Evolutionary conservation across 2,113 vertebrate species (phyloP), one percentile per base, ranked within the genome.

Genomic region (Philantomba maxwellii): DNA sequence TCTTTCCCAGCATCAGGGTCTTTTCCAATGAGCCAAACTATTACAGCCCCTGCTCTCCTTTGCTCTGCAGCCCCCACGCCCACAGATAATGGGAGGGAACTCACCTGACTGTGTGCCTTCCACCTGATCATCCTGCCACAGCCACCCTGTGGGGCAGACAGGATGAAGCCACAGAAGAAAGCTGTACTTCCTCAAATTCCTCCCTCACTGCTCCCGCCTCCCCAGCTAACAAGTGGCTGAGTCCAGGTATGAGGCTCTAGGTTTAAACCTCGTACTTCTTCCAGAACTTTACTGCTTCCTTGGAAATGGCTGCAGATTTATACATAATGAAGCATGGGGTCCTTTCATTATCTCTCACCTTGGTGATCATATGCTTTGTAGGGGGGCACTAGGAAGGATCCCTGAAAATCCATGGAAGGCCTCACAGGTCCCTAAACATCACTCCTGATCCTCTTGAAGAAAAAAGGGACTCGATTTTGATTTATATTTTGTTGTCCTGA

Each of bases 181-280:
- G 23, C 1, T 10, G 2, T 33, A 15, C 17, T 36, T 88, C 28
- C 16, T 47, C 70, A 66, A 2, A 39, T 28, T 28, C 23, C 7
- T 15, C 2, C 11, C 3, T 23, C 12, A 13, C 5, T 16, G 8
- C 33, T 17, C 10, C 19, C 7, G 0, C 2, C 2, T 21, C 16
- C 15, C 15, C 25, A 33, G 51, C 39, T 47, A 23, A 39, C 75
- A 81, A 9, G 26, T n/a, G 58, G 53, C n/a, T 53, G 47, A 55
- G 84, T 43, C 60, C 10, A 53, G 47, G 83, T 26, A 5, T n/a
- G 17, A 90, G 36, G 43, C 60, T 73, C 49, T 60, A 33, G 23
- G 49, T 55, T 62, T 49, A 55, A 84, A 81, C 21, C 9, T 19
- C 60, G 28, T 0, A 13, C 8, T 81, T 70, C 66, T 25, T n/a